Evolutionary conservation across 2,797 vertebrate genomes (phyloP), one percentile per base, ranked within the genome.

Genomic region (Nannoperca australis): DNA sequence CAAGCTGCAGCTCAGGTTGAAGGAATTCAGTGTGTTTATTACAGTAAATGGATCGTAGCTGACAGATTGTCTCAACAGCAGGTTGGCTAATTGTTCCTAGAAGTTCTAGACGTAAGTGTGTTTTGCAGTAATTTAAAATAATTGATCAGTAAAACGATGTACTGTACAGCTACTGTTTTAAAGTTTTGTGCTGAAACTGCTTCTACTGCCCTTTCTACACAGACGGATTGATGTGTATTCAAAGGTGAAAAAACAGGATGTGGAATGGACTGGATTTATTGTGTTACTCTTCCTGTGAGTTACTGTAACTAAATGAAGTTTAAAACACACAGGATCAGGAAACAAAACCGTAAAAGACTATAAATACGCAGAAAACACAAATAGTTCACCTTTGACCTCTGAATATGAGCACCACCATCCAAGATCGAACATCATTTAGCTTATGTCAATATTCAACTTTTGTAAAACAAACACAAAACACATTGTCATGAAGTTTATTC

Each of bases 11-110:
- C 61, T 79, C 22, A 3, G 62, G 22, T 55, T 45, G 47, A 79
- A 88, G 73, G 87, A 83, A 73, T 89, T 90, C 88, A 93, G 85
- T 90, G 85, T 85, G 76, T 81, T 82, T 55, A 69, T 85, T 86
- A 90, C 88, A 92, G 92, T 88, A 85, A 85, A 81, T 70, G 79
- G 79, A 84, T 89, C 79, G 56, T 14, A 55, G 79, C 45, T 70
- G 79, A 87, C 81, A 81, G 82, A 84, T 78, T 78, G 78, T 88
- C 77, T 86, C 75, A 68, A 60, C 71, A 70, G 71, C 73, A 73
- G 36, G 75, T 73, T 63, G 65, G 13, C 50, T 30, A 2, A 69
- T 45, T 79, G 47, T 5, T 36, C 36, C 36, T 9, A 10, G 2
- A 76, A 59, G 54, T 38, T 70, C 55, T 38, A 81, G 64, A 78